Evolutionary conservation across 2,113 vertebrate genomes (phyloP), one percentile per base, ranked within the genome.

Genomic region (Oostethus manadensis): DNA sequence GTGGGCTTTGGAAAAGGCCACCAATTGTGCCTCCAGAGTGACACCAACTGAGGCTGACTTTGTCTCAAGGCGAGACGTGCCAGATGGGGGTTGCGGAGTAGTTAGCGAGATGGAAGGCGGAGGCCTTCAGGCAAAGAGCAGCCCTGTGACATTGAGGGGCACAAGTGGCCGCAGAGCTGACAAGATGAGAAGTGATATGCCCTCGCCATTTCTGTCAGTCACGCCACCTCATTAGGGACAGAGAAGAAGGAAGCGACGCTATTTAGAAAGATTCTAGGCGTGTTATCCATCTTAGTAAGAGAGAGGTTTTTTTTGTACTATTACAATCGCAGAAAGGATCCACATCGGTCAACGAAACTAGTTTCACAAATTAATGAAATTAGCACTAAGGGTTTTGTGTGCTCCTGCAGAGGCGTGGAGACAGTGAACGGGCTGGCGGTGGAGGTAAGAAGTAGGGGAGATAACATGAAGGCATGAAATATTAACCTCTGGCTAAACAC

Each of bases 111-210:
- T 73, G 71, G 81, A 80, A 80, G 84, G 67, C 22, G 14, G 62
- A 66, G 58, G 56, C 76, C 86, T 69, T 60, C 35, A 69, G 82
- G 86, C 82, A 78, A 82, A 86, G 81, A 73, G 56, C 55, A 79
- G 76, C 79, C 82, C 82, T 80, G 74, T 85, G 86, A 88, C 86
- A 86, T 79, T 86, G 86, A 84, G 82, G 79, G 82, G 76, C 76
- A 78, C 76, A 74, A 84, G 79, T 84, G 86, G 78, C 82, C 56
- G 58, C 76, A 71, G 76, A 80, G 73, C 74, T 88, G 86, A 88
- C 86, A 79, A 81, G 84, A 88, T 86, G 81, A 80, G 81, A 85
- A 82, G 81, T 86, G 82, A 88, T 84, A 77, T 88, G 84, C 81
- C 82, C 82, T 80, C 82, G 60, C 79, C 66, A 68, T 75, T 56